These are phyloP conservation scores for Hippoglossus stenolepis DNA, from an alignment of 2,113 vertebrate genomes.

Conservation along the genomic window DNA sequence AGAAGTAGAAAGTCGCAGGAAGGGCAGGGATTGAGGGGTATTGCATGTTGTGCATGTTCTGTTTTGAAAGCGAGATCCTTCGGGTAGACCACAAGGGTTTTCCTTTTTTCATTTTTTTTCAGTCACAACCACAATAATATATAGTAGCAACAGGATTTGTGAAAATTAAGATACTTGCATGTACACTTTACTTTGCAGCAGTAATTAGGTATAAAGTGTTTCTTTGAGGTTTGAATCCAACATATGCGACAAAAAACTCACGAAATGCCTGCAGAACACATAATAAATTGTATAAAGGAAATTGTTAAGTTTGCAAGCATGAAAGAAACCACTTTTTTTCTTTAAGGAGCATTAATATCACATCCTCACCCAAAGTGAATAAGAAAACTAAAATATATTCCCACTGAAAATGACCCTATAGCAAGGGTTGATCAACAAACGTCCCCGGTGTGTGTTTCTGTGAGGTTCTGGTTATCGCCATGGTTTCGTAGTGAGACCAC, in stretches of 20 bases:
- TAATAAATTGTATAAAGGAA: neutral
- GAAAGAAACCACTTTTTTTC: slow-evolving; percentile 11
- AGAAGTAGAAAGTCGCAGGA: slow-evolving; percentile 47
- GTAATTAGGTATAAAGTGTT: slow-evolving; percentile 43
- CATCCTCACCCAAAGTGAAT: neutral
- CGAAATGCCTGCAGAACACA: slow-evolving; percentile 13
- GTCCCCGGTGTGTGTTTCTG: neutral
- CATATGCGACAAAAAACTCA: slow-evolving; percentile 15
- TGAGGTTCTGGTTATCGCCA: neutral
- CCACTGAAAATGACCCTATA: neutral
- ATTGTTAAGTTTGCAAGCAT: slow-evolving; percentile 9
- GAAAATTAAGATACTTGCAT: slow-evolving; percentile 35
- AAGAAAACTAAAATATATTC: neutral
- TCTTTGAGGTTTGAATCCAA: slow-evolving; percentile 52
- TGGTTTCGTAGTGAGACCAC: neutral
- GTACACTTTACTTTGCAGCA: slow-evolving; percentile 26
- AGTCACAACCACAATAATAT: slow-evolving; percentile 27
- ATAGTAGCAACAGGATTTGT: slow-evolving; percentile 34
- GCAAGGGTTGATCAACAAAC: neutral
- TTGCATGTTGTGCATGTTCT: slow-evolving; percentile 39
- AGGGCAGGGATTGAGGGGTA: slow-evolving; percentile 51
- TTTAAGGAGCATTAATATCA: neutral
- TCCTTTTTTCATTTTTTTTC: slow-evolving; percentile 7
- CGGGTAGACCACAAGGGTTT: slow-evolving; percentile 55
- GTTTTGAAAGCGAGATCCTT: slow-evolving; percentile 67